A percentile compares a stretch with the other conserved stretches of the same genome.
Conservation (phyloP, 2,797 vertebrate genomes). For the Borostomias antarcticus region DNA sequence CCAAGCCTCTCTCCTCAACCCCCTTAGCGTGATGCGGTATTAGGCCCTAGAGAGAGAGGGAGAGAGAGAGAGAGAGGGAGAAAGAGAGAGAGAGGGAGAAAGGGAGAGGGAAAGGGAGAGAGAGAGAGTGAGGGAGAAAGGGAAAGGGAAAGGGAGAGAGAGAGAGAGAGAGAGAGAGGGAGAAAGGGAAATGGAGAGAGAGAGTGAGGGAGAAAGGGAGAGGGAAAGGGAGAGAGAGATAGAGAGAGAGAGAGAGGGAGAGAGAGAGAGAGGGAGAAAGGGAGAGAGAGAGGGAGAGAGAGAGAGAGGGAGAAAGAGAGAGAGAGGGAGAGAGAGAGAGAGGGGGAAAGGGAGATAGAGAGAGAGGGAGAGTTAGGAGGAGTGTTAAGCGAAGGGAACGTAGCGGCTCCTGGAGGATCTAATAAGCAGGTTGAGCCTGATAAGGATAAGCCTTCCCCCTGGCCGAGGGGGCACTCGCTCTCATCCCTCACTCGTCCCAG, state of each 20-base stretch:
- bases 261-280: conserved; percentile 10
- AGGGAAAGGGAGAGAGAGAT: no score
- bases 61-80: conserved; percentile 32
- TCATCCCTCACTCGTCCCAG: conserved; percentile 43
- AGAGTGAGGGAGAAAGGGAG: not conserved
- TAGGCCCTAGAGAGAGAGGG: conserved; percentile 41
- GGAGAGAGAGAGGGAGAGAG: conserved; percentile 38
- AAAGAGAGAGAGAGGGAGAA: conserved; percentile 29
- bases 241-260: conserved; percentile 34
- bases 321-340: no score
- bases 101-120: conserved; percentile 20
- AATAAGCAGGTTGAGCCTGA: conserved; percentile 81
- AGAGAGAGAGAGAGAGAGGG: no score
- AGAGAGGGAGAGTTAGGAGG: conserved; percentile 34
- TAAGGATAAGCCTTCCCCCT: conserved; percentile 81
- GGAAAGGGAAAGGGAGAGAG: not conserved
- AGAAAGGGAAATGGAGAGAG: conserved; percentile 34
- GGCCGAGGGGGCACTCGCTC: conserved; percentile 70
- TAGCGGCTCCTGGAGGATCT: conserved; percentile 74
- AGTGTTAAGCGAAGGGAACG: conserved; percentile 70
- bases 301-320: conserved; percentile 32
- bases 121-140: conserved; percentile 24
- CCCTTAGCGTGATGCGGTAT: conserved; percentile 40
- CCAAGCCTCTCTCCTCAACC: not conserved
- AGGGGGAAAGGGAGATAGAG: no score